Conservation (phyloP, 2,797 vertebrate species). For the Crax fasciolata region DNA sequence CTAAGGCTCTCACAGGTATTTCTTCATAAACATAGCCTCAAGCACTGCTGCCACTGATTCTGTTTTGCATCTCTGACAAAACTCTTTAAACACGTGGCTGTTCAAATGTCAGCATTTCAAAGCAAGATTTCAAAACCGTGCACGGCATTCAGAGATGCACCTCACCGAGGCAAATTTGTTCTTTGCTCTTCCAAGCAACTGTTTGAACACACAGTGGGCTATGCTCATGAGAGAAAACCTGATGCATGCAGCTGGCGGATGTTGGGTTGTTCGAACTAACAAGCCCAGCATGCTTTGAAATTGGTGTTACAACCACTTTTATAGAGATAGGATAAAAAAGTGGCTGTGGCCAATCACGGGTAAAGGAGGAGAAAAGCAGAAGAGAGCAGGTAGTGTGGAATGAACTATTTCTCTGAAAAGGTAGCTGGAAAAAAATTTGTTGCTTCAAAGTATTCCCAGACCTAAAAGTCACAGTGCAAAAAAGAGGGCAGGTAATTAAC, state of each 20-base stretch:
- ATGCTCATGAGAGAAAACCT: constrained; percentile 92
- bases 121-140: constrained; percentile 45
- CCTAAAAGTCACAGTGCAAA: constrained; percentile 89
- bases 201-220: constrained; percentile 79
- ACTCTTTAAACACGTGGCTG: constrained; percentile 1
- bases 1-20: constrained; percentile 90
- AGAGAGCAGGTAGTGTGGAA: constrained; percentile 87
- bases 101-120: constrained; percentile 52
- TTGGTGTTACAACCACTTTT: constrained; percentile 89
- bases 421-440: constrained; percentile 87
- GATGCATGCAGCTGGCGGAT: constrained; percentile 91
- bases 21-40: constrained; percentile 92
- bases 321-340: constrained; percentile 81
- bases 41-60: constrained; percentile 69
- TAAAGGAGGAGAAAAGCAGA: constrained; percentile 87
- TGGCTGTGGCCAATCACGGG: constrained; percentile 90
- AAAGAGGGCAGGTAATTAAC: constrained; percentile 85
- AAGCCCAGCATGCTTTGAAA: constrained; percentile 89
- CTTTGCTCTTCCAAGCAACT: constrained; percentile 67
- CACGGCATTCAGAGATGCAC: background rate
- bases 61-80: constrained; percentile 50
- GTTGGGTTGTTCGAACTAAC: constrained; percentile 90
- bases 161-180: constrained; percentile 31
- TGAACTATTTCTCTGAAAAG: constrained; percentile 88
- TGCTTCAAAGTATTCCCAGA: constrained; percentile 90